phyloP scores from a whole-genome alignment of 2,113 vertebrate species.

The Gracilinanus agilis region DNA sequence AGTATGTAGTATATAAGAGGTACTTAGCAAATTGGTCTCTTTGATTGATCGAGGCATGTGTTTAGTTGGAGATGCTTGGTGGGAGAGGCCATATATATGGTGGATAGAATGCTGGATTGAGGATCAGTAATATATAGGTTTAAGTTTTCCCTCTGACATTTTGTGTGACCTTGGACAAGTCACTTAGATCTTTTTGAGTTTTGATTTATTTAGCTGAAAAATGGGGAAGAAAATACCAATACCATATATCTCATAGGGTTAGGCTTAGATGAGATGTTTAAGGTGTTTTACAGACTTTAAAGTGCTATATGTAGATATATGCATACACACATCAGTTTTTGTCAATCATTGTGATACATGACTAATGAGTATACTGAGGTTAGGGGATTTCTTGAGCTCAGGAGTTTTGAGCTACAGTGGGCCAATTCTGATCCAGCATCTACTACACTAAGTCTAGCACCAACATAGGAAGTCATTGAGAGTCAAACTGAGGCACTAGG shows the following conservation, averaged over 20 bases:
- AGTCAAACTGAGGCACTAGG: neutral
- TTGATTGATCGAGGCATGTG: neutral
- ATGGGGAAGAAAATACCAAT: neutral
- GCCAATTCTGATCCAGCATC: neutral
- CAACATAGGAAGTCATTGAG: neutral
- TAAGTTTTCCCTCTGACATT: neutral
- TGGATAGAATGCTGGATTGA: neutral
- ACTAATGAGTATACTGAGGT: neutral
- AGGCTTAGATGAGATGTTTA: neutral
- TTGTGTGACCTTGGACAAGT: neutral
- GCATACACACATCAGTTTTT: neutral
- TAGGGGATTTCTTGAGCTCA: neutral
- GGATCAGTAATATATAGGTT: neutral
- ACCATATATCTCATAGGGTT: neutral
- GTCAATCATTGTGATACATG: neutral
- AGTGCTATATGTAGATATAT: neutral
- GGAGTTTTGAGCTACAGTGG: neutral
- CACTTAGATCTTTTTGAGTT: neutral
- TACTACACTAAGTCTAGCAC: neutral
- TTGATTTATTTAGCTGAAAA: neutral
- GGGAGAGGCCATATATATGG: neutral
- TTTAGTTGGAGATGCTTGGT: neutral
- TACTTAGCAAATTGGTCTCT: neutral
- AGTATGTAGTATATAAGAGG: neutral
- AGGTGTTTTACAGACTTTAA: neutral